These are phyloP conservation scores for Chelonia mydas DNA, from an alignment of 2,797 vertebrate genomes.

Conservation along the genomic window DNA sequence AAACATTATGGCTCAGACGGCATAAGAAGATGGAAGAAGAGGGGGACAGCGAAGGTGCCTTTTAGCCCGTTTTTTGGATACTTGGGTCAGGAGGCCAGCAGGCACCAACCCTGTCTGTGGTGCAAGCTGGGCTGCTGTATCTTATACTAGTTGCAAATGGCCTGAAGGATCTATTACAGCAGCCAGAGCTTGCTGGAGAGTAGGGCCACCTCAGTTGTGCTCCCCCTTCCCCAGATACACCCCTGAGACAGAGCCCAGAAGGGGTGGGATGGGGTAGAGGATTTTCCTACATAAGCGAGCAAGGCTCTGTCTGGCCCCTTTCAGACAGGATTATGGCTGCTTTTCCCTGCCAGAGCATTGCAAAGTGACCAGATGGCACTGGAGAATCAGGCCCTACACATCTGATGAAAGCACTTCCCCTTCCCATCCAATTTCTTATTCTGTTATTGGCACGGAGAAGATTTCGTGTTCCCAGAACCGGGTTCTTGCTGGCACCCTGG, in stretches of 20 bases:
- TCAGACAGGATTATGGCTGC: neutral
- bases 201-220: neutral
- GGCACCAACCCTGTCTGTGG: rapidly evolving
- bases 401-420: constrained; percentile 37
- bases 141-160: neutral
- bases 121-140: neutral
- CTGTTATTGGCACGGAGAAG: constrained; percentile 17
- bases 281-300: neutral
- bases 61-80: rapidly evolving
- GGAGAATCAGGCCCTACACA: constrained; percentile 46
- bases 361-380: constrained; percentile 66
- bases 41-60: rapidly evolving
- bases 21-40: neutral
- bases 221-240: neutral
- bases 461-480: constrained; percentile 7
- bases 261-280: neutral
- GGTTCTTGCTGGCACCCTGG: neutral
- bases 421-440: constrained; percentile 56
- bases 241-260: neutral
- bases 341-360: constrained; percentile 18
- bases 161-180: neutral
- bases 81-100: neutral
- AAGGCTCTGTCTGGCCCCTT: constrained; percentile 8
- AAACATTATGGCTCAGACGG: rapidly evolving
- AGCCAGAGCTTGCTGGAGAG: neutral